Conservation (phyloP, 2,113 vertebrate species). For the Illadopsis cleaveri region DNA sequence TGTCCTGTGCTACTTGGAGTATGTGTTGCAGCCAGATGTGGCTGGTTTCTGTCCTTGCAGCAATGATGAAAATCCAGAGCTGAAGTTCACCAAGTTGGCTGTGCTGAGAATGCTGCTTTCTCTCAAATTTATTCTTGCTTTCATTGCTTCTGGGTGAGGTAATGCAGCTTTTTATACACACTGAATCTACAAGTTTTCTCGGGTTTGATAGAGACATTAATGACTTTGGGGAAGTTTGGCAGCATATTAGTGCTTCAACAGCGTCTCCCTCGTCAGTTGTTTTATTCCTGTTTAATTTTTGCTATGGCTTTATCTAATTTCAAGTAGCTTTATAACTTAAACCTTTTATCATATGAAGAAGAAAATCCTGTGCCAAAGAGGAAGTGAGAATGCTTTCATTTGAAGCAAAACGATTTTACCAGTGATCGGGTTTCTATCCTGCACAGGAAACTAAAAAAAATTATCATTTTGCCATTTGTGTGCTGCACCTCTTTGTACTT, state of each 20-base stretch:
- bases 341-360: background rate
- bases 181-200: background rate
- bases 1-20: background rate
- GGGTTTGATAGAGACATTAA: background rate
- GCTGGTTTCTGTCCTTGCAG: background rate
- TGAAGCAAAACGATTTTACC: background rate
- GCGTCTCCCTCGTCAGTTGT: background rate
- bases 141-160: slow-evolving; percentile 41
- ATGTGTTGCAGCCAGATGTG: background rate
- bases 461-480: background rate
- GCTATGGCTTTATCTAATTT: background rate
- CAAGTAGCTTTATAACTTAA: background rate
- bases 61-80: background rate
- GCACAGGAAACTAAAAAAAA: background rate
- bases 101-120: background rate
- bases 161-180: slow-evolving; percentile 20
- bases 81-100: background rate
- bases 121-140: background rate
- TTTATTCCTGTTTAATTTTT: background rate
- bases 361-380: background rate
- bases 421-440: background rate
- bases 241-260: background rate
- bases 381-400: background rate
- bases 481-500: background rate
- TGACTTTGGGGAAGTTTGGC: background rate